These are phyloP conservation scores for Acipenser oxyrinchus DNA, from an alignment of 2,797 vertebrate species.

Conservation along the genomic window DNA sequence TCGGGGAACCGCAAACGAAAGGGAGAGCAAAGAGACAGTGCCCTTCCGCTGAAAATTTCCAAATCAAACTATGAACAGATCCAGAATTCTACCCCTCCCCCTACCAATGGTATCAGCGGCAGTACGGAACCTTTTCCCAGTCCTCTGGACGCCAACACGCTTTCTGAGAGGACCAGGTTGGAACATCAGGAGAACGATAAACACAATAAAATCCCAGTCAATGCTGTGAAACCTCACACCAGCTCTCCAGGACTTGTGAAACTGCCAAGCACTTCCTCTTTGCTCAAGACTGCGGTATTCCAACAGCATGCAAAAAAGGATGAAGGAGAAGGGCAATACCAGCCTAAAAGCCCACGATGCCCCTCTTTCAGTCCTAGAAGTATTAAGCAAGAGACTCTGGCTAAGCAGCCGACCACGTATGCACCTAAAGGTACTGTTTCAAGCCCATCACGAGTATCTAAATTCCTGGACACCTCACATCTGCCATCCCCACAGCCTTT, in stretches of 20 bases:
- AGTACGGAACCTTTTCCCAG: slow-evolving; percentile 74
- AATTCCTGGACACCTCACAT: slow-evolving; percentile 41
- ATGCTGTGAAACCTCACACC: slow-evolving; percentile 74
- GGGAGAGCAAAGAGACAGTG: slow-evolving; percentile 63
- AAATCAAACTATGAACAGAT: slow-evolving; percentile 66
- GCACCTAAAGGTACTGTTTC: slow-evolving; percentile 62
- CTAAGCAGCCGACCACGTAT: slow-evolving; percentile 62
- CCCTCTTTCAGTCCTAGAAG: slow-evolving; percentile 65
- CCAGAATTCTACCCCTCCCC: slow-evolving; percentile 68
- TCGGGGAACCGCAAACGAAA: slow-evolving; percentile 65
- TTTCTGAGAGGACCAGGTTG: slow-evolving; percentile 59
- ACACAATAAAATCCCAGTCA: slow-evolving; percentile 74
- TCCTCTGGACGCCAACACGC: slow-evolving; percentile 39
- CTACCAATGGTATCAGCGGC: slow-evolving; percentile 67
- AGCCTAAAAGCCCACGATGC: slow-evolving; percentile 58
- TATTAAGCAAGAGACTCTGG: slow-evolving; percentile 53
- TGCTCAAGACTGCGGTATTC: slow-evolving; percentile 64
- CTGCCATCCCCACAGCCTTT: slow-evolving; percentile 54
- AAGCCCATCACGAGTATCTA: slow-evolving; percentile 67
- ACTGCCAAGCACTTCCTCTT: slow-evolving; percentile 63
- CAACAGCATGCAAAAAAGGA: slow-evolving; percentile 70
- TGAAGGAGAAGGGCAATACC: slow-evolving; percentile 51
- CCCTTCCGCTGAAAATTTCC: slow-evolving; percentile 63
- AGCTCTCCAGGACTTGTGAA: slow-evolving; percentile 66
- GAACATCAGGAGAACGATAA: slow-evolving; percentile 85